phyloP scores from a whole-genome alignment of 1,140 invertebrate species.

The Drosophila malerkotliana region DNA sequence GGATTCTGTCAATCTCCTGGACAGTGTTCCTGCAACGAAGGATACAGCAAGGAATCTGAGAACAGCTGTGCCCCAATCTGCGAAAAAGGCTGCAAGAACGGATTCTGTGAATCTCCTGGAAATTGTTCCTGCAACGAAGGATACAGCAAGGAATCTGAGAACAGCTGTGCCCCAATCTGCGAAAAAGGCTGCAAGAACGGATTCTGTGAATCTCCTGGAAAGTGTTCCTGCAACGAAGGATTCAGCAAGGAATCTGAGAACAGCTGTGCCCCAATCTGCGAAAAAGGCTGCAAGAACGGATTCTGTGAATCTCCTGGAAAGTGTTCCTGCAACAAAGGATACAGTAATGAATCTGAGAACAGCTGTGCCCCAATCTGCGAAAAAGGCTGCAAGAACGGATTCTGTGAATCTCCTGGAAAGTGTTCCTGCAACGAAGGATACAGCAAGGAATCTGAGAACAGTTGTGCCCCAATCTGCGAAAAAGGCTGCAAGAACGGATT shows the following conservation, averaged over 20 bases:
- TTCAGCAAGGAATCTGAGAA: conserved; percentile 8
- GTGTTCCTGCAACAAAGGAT: conserved; percentile 28
- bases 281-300: conserved; percentile 29
- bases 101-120: conserved; percentile 10
- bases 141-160: not conserved
- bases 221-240: conserved; percentile 14
- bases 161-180: conserved; percentile 12
- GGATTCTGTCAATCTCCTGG: conserved; percentile 14
- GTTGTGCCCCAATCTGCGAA: conserved; percentile 14
- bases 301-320: conserved; percentile 16
- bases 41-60: conserved; percentile 7
- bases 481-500: conserved; percentile 33
- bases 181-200: not conserved
- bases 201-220: not conserved
- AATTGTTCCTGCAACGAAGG: conserved; percentile 25
- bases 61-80: conserved; percentile 18
- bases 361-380: conserved; percentile 17
- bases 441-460: not conserved
- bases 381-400: conserved; percentile 19
- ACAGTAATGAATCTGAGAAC: not conserved
- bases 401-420: conserved; percentile 9
- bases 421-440: conserved; percentile 29
- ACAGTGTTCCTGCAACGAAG: conserved; percentile 7
- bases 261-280: conserved; percentile 19
- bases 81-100: conserved; percentile 18